Conservation (phyloP, 2,797 vertebrate genomes). For the Aratinga solstitialis region DNA sequence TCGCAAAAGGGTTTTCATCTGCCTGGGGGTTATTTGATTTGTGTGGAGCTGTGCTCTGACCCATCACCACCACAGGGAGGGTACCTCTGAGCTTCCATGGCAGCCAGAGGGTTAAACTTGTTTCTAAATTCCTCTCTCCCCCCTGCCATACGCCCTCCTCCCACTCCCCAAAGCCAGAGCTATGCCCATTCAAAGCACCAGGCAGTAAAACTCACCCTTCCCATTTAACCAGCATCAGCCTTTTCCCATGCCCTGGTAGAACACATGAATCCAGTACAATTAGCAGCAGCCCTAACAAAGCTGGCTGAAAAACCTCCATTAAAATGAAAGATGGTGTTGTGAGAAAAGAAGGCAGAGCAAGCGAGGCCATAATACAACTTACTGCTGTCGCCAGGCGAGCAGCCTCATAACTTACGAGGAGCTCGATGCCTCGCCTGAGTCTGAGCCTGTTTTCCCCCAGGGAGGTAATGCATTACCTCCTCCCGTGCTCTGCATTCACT, state of each 20-base stretch:
- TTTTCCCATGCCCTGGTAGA: neutral
- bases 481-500: accelerated
- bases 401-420: neutral
- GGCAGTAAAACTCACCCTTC: neutral
- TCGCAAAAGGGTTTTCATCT: neutral
- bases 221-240: neutral
- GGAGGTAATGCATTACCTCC: neutral
- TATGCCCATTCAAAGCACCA: neutral
- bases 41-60: neutral
- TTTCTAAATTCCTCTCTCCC: neutral
- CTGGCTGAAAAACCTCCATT: neutral
- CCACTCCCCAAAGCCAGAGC: neutral
- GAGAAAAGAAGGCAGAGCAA: constrained; percentile 8
- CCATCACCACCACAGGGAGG: neutral
- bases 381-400: neutral
- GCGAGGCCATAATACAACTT: neutral
- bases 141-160: neutral
- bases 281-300: constrained; percentile 51
- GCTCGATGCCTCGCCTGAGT: neutral
- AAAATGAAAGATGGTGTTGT: constrained; percentile 33
- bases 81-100: neutral
- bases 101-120: neutral
- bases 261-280: constrained; percentile 39
- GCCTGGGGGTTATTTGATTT: neutral
- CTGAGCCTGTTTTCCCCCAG: neutral